A percentile compares a stretch with the other conserved stretches of the same genome.
These are phyloP conservation scores for Linyphia triangularis DNA, from an alignment of 2,888 invertebrate genomes.

Conservation along the genomic window DNA sequence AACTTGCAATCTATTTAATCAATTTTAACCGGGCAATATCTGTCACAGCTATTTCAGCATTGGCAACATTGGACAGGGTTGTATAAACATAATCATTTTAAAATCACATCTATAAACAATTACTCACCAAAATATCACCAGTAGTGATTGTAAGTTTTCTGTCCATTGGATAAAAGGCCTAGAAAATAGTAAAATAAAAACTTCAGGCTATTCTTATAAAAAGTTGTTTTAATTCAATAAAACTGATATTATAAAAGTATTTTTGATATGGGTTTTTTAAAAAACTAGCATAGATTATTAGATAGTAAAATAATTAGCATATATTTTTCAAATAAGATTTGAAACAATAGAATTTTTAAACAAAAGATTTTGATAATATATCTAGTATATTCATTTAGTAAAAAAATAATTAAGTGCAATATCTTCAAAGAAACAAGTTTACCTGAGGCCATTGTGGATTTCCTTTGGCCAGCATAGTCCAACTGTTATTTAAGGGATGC, in stretches of 20 bases:
- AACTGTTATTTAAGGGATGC: constrained; percentile 77
- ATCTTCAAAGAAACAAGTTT: constrained; percentile 14
- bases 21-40: no score
- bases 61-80: no score
- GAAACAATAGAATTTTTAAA: not conserved
- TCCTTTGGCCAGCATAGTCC: constrained; percentile 81
- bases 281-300: no score
- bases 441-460: constrained; percentile 84
- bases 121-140: constrained; percentile 81
- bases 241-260: not conserved
- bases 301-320: not conserved
- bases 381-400: not conserved
- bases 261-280: no score
- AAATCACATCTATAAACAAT: not conserved
- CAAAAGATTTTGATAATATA: not conserved
- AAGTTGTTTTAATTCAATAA: not conserved
- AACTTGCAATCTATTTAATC: no score
- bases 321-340: not conserved
- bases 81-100: not conserved
- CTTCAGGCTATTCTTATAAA: not conserved
- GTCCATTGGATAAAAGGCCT: constrained; percentile 82
- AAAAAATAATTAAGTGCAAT: not conserved
- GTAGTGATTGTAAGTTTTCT: constrained; percentile 80
- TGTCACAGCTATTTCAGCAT: no score
- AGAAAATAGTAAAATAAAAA: constrained; percentile 75